A percentile compares a stretch with the other conserved stretches of the same genome.
Conservation (phyloP, 2,888 invertebrate species). For the Cylindroiulus punctatus region DNA sequence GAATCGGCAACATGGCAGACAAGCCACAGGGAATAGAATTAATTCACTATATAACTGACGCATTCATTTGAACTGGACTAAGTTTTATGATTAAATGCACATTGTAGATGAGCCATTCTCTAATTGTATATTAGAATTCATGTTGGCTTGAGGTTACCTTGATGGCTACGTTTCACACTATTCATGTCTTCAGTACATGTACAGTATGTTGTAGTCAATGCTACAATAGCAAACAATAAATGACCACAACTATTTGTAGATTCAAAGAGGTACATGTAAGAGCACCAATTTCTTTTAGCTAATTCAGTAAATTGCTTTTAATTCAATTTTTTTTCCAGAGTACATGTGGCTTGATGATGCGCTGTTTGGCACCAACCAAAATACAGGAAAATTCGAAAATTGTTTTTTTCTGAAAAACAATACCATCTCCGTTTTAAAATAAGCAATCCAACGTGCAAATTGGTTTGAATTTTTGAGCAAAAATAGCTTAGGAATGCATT, state of each 20-base stretch:
- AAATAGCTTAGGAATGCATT: not conserved
- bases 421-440: not conserved
- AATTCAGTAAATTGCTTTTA: too few species aligned
- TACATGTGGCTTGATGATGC: not conserved
- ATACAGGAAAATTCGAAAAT: not conserved
- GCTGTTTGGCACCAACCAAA: not conserved
- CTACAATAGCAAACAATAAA: too few species aligned
- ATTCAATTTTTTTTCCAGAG: too few species aligned
- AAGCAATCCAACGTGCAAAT: constrained; percentile 24
- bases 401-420: constrained; percentile 21
- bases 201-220: not conserved
- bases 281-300: too few species aligned
- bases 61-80: not conserved
- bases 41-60: not conserved
- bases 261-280: too few species aligned
- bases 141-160: not conserved
- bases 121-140: not conserved
- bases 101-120: too few species aligned
- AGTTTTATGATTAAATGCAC: not conserved
- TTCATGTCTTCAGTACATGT: not conserved
- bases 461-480: not conserved
- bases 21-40: not conserved
- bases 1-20: constrained; percentile 1
- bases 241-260: too few species aligned
- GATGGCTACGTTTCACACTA: not conserved